Evolutionary conservation across 2,888 invertebrate species (phyloP).

Genomic region (Sinelater perroti): DNA sequence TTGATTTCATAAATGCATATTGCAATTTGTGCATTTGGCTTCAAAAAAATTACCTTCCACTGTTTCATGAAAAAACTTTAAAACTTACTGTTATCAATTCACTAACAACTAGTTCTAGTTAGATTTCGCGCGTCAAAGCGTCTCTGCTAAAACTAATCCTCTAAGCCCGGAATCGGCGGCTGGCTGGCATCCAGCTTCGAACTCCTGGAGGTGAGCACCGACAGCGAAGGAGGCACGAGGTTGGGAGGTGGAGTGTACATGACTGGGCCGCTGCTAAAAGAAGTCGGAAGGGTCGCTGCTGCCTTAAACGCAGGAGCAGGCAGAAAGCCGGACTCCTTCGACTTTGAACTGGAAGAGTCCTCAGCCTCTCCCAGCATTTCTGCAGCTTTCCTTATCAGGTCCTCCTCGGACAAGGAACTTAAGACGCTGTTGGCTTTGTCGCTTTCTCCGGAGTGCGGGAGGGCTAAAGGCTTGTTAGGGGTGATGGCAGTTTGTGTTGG

Average conservation of each 20-base stretch:
- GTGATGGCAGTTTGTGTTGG: conserved; percentile 16
- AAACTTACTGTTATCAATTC: conserved; percentile 20
- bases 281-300: background rate
- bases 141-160: conserved; percentile 46
- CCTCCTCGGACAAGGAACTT: conserved; percentile 65
- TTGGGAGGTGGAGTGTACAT: conserved; percentile 57
- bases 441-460: background rate
- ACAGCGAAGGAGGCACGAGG: conserved; percentile 47
- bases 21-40: no score
- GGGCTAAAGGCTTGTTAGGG: background rate
- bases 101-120: conserved; percentile 15
- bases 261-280: conserved; percentile 29
- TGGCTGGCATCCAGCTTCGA: conserved; percentile 51
- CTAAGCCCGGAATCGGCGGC: conserved; percentile 58
- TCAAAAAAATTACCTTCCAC: conserved; percentile 5
- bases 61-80: conserved; percentile 22
- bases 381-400: conserved; percentile 66
- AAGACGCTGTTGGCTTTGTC: conserved; percentile 58
- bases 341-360: conserved; percentile 24
- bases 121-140: background rate
- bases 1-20: conserved; percentile 13
- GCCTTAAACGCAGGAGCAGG: conserved; percentile 3
- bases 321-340: conserved; percentile 23
- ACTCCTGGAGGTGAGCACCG: conserved; percentile 44
- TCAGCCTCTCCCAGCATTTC: conserved; percentile 65